Base-by-base conservation (phyloP, 2,888 invertebrate genomes). In the Yponomeuta malinellus region DNA sequence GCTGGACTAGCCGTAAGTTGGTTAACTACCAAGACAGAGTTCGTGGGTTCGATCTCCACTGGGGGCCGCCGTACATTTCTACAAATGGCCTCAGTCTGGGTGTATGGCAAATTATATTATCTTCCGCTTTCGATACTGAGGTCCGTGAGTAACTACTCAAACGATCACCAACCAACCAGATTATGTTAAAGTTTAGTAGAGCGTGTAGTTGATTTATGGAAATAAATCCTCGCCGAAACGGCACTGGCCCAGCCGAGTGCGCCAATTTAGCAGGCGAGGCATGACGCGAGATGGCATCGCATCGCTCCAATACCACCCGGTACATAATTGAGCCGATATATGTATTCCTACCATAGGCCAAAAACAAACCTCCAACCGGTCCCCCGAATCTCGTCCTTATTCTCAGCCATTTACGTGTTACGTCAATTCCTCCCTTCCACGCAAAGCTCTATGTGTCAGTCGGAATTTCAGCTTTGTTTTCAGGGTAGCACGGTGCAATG, bases 181-280 rank as follows among this genome's bases (percentile, higher is more conserved):
- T 43, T 43, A 33, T 33, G 5, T 33, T 33, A 33, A 2, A 5
- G 5, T 33, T 33, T 1, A 43, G 43, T 43, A 33, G 43, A 43
- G 43, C 9, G 43, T 8, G 8, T 43, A 43, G 9, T 43, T 43
- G 43, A 43, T 43, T 8, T 43, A 43, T 43, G 9, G 43, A 43
- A 43, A 43, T 43, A 43, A 43, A 43, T 43, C 43, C 43, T 43
- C 12, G 8, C 12, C 52, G 52, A 59, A 59, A 15, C 52, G 15
- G 52, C 52, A 59, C 15, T 59, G 52, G 52, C 52, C 52, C 52
- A 59, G 15, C 52, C 52, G 52, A 59, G 52, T 29, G 65, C 65
- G 29, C 65, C 65, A 65, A 65, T 65, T 65, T 65, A 65, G 65
- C 65, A 65, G 33, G 10, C 65, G 65, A 65, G 33, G 65, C 65